A percentile compares a stretch with the other conserved stretches of the same genome.
Evolutionary conservation across 2,113 vertebrate genomes (phyloP).

Genomic region (Mormyrus lacerda): DNA sequence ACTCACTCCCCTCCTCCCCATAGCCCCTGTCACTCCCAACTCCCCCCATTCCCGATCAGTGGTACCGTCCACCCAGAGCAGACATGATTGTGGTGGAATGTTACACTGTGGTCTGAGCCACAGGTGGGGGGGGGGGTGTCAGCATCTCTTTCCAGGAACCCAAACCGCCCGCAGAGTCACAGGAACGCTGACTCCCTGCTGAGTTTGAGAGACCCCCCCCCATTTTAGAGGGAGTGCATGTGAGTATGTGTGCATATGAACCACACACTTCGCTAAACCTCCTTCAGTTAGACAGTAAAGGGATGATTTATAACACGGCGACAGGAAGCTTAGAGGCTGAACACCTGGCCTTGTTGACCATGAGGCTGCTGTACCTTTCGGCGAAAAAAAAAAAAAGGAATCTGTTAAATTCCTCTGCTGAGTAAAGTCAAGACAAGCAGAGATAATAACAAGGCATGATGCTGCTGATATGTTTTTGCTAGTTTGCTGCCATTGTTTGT

Average conservation of each 20-base stretch:
- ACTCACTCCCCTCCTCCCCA: background rate
- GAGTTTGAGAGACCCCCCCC: background rate
- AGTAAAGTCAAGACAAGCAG: no score
- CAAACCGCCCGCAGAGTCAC: background rate
- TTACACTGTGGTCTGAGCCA: constrained; percentile 4
- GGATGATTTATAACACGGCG: background rate
- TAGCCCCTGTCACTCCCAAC: background rate
- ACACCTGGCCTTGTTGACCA: background rate
- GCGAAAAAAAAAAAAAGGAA: background rate
- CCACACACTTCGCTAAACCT: background rate
- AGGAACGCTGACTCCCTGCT: background rate
- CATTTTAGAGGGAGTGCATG: background rate
- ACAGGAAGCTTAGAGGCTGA: background rate
- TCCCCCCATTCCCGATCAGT: background rate
- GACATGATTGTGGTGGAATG: background rate
- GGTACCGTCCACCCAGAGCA: background rate
- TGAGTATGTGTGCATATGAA: no score
- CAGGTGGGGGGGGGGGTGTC: background rate
- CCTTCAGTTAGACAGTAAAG: background rate
- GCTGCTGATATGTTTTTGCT: background rate
- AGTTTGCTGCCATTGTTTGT: background rate
- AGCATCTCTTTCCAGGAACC: background rate
- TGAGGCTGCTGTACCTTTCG: background rate
- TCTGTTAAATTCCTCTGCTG: background rate
- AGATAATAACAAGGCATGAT: background rate